These are phyloP conservation scores for Ophion ventricosus DNA, from an alignment of 2,888 invertebrate species.

Conservation along the genomic window DNA sequence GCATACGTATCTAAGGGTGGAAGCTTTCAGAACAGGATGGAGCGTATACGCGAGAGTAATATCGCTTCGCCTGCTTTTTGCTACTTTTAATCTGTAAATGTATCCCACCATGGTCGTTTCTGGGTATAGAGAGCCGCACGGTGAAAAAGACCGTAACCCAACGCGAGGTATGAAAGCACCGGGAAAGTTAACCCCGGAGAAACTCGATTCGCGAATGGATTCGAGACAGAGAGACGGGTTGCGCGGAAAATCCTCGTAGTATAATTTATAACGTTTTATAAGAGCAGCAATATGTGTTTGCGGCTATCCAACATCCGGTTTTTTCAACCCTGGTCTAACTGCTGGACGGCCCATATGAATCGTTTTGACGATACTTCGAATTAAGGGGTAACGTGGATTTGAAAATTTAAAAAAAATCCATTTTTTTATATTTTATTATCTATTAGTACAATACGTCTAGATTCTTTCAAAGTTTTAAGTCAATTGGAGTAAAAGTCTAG, in stretches of 20 bases:
- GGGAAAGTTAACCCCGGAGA: slow-evolving; percentile 39
- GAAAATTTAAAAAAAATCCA: too few relatives aligned
- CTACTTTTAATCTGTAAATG: slow-evolving; percentile 79
- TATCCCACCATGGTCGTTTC: slow-evolving; percentile 65
- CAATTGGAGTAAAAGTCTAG: too few relatives aligned
- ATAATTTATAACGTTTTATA: slow-evolving; percentile 53
- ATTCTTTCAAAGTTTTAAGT: too few relatives aligned
- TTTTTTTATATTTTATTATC: too few relatives aligned
- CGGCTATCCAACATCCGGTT: slow-evolving; percentile 29
- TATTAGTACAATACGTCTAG: too few relatives aligned
- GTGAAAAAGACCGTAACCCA: slow-evolving; percentile 28
- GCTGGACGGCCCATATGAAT: slow-evolving; percentile 38
- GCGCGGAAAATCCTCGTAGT: slow-evolving; percentile 32
- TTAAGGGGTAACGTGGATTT: slow-evolving; percentile 14
- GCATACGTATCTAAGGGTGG: slow-evolving; percentile 11
- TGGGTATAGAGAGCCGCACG: slow-evolving; percentile 32
- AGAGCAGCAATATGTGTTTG: slow-evolving; percentile 16
- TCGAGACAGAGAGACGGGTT: slow-evolving; percentile 32
- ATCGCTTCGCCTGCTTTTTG: slow-evolving; percentile 73
- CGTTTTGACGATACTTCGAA: too few relatives aligned
- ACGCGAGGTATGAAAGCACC: slow-evolving; percentile 47
- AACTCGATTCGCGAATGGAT: slow-evolving; percentile 55
- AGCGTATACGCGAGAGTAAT: slow-evolving; percentile 57
- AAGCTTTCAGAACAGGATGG: slow-evolving; percentile 47
- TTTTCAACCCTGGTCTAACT: slow-evolving; percentile 30